Evolutionary conservation across 2,888 invertebrate genomes (phyloP), one percentile per base, ranked within the genome.

Genomic region (Volucella zonaria): DNA sequence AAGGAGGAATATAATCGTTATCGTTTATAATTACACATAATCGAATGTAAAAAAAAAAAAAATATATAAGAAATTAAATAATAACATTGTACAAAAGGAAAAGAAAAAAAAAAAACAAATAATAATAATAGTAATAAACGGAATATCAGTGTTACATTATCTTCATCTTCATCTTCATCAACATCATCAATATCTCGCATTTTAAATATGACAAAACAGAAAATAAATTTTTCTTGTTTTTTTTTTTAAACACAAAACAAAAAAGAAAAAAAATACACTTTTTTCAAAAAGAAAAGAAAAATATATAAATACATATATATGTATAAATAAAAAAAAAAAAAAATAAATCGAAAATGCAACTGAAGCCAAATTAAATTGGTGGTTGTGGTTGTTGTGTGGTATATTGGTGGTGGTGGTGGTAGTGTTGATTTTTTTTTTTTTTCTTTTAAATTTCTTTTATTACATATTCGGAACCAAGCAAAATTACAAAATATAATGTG

Each of bases 401-500:
- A 42, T 68, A 42, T 68, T 76, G 58, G 74, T 73, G 45, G 83
- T 85, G 42, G 71, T 80, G 67, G 62, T 70, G 40, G 45, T 80
- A 56, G 56, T 68, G 43, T 68, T 68, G 38, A 74, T 75, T 49
- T 1, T 18, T 18, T 18, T n/a, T n/a, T 79, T 58, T 23, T 70
- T 73, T 52, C 59, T 79, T 56, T 73, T 73, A 54, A 52, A 61
- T 58, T 61, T 73, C 14, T 70, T 79, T 54, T 83, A 80, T 80
- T 76, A 81, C 56, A 51, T 38, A 68, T 77, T 81, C 68, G 81
- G 85, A 85, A 85, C 85, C 76, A 77, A 85, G 79, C 86, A 82
- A 86, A 82, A 86, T 79, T 82, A 82, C 78, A 82, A 86, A 86
- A 76, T 83, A 82, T 83, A 82, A 86, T 66, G 64, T 71, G 76